Percentiles rank a stretch among this genome's conserved stretches.
Conservation (phyloP, 2,113 vertebrate genomes). For the Nyctibius bracteatus region DNA sequence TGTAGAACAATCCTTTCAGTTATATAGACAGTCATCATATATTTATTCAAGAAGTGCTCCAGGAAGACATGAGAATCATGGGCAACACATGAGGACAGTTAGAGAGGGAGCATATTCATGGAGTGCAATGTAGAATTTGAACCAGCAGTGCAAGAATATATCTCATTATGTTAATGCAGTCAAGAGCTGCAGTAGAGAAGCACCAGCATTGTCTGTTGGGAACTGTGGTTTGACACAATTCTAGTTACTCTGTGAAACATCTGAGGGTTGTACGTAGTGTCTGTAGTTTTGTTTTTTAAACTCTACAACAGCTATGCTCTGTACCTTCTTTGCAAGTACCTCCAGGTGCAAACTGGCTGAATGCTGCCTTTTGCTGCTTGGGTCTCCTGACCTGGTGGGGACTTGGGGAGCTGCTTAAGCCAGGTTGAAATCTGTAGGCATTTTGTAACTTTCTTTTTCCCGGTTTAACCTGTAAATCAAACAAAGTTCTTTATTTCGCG, state of each 20-base stretch:
- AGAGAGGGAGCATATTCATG: background rate
- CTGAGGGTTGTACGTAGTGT: background rate
- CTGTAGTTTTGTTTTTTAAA: background rate
- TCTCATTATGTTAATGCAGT: background rate
- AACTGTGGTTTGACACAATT: background rate
- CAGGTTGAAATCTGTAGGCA: background rate
- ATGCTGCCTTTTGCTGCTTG: background rate
- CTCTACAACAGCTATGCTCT: background rate
- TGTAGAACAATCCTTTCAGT: background rate
- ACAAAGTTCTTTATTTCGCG: background rate
- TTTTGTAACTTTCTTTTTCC: background rate
- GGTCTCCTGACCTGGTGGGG: background rate
- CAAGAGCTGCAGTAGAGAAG: background rate
- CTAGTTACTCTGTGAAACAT: no score
- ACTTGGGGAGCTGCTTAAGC: background rate
- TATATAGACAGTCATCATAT: background rate
- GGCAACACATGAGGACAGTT: background rate
- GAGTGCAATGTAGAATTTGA: background rate
- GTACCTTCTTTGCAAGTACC: background rate
- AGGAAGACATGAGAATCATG: background rate
- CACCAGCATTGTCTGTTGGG: rapidly evolving
- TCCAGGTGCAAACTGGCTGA: background rate
- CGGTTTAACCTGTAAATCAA: background rate
- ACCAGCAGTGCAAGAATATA: rapidly evolving
- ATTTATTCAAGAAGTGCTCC: background rate